Conservation (phyloP, 2,888 invertebrate species). For the Alcis repandata region DNA sequence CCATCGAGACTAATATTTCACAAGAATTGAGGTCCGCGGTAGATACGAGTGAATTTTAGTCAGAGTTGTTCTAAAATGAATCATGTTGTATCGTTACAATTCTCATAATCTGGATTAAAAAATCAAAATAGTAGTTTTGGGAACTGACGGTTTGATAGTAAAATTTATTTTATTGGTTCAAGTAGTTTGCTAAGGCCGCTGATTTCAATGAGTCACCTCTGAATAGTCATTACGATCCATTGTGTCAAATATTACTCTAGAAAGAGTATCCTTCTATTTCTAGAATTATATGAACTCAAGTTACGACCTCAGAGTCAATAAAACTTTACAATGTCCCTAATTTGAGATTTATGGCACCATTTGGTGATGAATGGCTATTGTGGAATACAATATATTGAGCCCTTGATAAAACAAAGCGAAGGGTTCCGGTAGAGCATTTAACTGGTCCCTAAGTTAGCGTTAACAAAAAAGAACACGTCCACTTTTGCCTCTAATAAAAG, state of each 20-base stretch:
- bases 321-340: constrained; percentile 80
- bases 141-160: background rate
- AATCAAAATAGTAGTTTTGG: background rate
- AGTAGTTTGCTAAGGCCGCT: background rate
- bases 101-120: background rate
- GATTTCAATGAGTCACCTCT: constrained; percentile 1
- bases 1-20: constrained; percentile 55
- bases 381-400: constrained; percentile 68
- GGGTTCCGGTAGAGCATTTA: constrained; percentile 23
- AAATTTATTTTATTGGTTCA: background rate
- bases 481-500: background rate
- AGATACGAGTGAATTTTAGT: background rate
- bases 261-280: constrained; percentile 16
- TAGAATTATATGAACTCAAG: constrained; percentile 66
- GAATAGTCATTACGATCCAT: constrained; percentile 2
- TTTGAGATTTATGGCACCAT: constrained; percentile 70
- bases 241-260: constrained; percentile 5
- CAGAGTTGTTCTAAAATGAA: background rate
- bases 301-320: constrained; percentile 68
- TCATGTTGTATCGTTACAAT: background rate
- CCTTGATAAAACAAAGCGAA: constrained; percentile 38
- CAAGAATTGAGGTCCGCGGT: background rate
- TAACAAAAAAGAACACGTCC: constrained; percentile 9
- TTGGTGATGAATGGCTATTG: constrained; percentile 73
- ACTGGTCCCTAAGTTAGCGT: constrained; percentile 17